Evolutionary conservation across 2,888 invertebrate genomes (phyloP).

Genomic region (Yponomeuta plumbellus): DNA sequence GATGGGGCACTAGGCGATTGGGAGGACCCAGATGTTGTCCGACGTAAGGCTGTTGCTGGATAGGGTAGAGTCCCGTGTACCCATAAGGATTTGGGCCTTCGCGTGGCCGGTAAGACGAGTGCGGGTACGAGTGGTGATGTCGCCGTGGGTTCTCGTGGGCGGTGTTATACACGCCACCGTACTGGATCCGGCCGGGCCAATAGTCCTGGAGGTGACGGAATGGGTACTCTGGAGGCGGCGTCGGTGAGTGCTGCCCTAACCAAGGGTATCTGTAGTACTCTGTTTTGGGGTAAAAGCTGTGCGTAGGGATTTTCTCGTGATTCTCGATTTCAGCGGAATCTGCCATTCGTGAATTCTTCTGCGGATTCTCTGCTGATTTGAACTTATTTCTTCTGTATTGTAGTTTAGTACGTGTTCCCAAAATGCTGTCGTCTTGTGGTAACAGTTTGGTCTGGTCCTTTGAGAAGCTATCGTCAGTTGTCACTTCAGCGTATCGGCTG

Average conservation of each 20-base stretch:
- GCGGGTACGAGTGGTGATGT: conserved; percentile 65
- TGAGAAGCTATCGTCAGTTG: conserved; percentile 65
- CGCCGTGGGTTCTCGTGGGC: conserved; percentile 61
- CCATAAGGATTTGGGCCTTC: conserved; percentile 24
- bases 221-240: conserved; percentile 60
- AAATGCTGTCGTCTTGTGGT: conserved; percentile 51
- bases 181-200: conserved; percentile 57
- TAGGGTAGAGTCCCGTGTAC: conserved; percentile 37
- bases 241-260: conserved; percentile 57
- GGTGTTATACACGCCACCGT: conserved; percentile 59
- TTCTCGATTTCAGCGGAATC: conserved; percentile 20
- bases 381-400: conserved; percentile 64
- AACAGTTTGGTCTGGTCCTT: conserved; percentile 54
- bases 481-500: conserved; percentile 69
- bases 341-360: not conserved
- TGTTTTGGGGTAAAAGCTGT: conserved; percentile 37
- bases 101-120: conserved; percentile 51
- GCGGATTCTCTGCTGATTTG: conserved; percentile 25
- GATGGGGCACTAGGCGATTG: conserved; percentile 46
- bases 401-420: conserved; percentile 65
- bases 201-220: conserved; percentile 68
- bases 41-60: conserved; percentile 43
- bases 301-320: conserved; percentile 19
- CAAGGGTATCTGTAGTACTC: conserved; percentile 61
- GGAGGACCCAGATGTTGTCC: conserved; percentile 48